These are phyloP conservation scores for Eucriotettix oculatus DNA, from an alignment of 2,888 invertebrate genomes.

Conservation along the genomic window DNA sequence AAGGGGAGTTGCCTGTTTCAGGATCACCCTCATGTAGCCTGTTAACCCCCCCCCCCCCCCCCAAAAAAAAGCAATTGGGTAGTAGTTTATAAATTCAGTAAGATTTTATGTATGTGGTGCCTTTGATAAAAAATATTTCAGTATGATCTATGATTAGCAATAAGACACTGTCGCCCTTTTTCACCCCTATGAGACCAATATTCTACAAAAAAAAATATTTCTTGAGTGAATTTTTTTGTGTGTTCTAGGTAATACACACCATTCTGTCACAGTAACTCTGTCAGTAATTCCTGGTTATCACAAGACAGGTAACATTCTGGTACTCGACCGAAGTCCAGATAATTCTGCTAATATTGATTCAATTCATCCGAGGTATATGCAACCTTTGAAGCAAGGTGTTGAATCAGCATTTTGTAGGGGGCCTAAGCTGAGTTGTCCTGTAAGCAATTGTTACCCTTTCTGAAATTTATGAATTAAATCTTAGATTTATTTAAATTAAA, in stretches of 20 bases:
- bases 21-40: too few species aligned
- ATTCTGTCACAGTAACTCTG: slow-evolving; percentile 42
- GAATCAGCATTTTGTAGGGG: slow-evolving; percentile 56
- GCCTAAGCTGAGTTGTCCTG: slow-evolving; percentile 70
- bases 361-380: slow-evolving; percentile 45
- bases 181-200: too few species aligned
- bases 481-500: too few species aligned
- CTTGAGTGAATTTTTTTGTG: neutral
- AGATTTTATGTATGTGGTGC: too few species aligned
- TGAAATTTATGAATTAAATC: neutral
- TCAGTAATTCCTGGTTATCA: slow-evolving; percentile 35
- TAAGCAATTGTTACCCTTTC: slow-evolving; percentile 21
- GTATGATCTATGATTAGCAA: too few species aligned
- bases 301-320: slow-evolving; percentile 21
- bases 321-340: slow-evolving; percentile 49
- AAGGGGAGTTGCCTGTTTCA: too few species aligned
- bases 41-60: too few species aligned
- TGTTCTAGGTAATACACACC: slow-evolving; percentile 17
- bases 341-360: slow-evolving; percentile 47
- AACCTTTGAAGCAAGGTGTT: slow-evolving; percentile 57
- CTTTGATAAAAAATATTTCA: too few species aligned
- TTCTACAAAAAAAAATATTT: too few species aligned
- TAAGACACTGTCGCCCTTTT: too few species aligned
- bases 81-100: too few species aligned
- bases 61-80: too few species aligned